Base-by-base conservation (phyloP, 2,888 invertebrate species). In the Brachypterus glaber region DNA sequence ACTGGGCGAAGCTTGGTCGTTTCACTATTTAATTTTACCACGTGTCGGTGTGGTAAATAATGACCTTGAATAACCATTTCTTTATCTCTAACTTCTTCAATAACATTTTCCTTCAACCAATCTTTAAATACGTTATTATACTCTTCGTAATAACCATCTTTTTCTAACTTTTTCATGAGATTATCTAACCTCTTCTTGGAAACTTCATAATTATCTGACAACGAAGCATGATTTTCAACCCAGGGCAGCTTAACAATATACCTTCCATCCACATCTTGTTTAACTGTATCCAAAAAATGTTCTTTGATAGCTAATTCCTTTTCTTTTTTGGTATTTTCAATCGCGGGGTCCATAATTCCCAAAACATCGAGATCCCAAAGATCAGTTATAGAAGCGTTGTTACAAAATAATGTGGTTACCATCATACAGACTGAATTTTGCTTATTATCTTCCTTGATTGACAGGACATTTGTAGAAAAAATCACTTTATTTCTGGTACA, bases 1-100 rank as follows among this genome's bases (percentile, higher is more conserved):
- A 54, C 51, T 0, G 52, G 52, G 14, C 51, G 33, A 8, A 53
- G 40, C 15, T 30, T 30, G 4, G 51, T 24, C 48, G 49, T 1
- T 47, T 21, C 2, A n/a, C n/a, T n/a, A n/a, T n/a, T n/a, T n/a
- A n/a, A n/a, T n/a, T n/a, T n/a, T n/a, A 47, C 41, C 4, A 35
- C 45, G 1, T 46, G 39, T 21, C 33, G 12, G 33, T 50, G 52
- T 17, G 53, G 49, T 11, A 53, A n/a, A n/a, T n/a, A n/a, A n/a
- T n/a, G n/a, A n/a, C n/a, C n/a, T n/a, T n/a, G n/a, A n/a, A n/a
- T n/a, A 8, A 16, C 24, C 21, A n/a, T n/a, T n/a, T 9, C 4
- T 16, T n/a, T 8, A 14, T 26, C 27, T 15, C 29, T 4, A 17
- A 45, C 42, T 13, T 29, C 26, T 40, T 47, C 45, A 1, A 47